Percentiles rank a stretch among this genome's conserved stretches.
Evolutionary conservation across 2,797 vertebrate genomes (phyloP).

Genomic region (Cetoscarus ocellatus): DNA sequence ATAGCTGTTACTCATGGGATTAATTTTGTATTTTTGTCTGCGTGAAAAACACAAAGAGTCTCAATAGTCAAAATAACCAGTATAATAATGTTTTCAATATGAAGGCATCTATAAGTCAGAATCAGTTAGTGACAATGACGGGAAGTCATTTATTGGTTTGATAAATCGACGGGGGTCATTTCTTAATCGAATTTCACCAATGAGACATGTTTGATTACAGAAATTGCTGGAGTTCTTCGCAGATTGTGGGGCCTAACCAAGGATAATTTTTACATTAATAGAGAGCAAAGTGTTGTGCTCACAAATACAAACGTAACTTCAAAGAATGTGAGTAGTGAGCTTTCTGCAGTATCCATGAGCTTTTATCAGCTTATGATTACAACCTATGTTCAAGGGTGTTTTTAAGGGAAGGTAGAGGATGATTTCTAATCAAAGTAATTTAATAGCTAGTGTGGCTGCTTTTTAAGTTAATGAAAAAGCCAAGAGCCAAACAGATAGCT

Average conservation of each 20-base stretch:
- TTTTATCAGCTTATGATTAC: too few species aligned
- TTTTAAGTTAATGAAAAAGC: background rate
- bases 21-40: background rate
- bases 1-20: background rate
- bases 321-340: too few species aligned
- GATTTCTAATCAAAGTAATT: too few species aligned
- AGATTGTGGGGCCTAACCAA: too few species aligned
- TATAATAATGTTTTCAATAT: constrained; percentile 10
- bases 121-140: background rate
- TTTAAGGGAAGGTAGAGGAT: too few species aligned
- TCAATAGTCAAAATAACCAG: background rate
- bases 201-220: background rate
- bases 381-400: too few species aligned
- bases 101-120: background rate
- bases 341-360: too few species aligned
- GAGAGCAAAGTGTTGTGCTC: too few species aligned
- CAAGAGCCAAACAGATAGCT: too few species aligned
- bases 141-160: background rate
- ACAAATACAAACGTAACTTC: too few species aligned
- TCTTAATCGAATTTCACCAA: constrained; percentile 3
- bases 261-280: too few species aligned
- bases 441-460: background rate
- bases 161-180: constrained; percentile 1
- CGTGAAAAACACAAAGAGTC: constrained; percentile 1
- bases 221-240: background rate